Evolutionary conservation across 2,888 invertebrate species (phyloP).

Genomic region (Polietes domitor): DNA sequence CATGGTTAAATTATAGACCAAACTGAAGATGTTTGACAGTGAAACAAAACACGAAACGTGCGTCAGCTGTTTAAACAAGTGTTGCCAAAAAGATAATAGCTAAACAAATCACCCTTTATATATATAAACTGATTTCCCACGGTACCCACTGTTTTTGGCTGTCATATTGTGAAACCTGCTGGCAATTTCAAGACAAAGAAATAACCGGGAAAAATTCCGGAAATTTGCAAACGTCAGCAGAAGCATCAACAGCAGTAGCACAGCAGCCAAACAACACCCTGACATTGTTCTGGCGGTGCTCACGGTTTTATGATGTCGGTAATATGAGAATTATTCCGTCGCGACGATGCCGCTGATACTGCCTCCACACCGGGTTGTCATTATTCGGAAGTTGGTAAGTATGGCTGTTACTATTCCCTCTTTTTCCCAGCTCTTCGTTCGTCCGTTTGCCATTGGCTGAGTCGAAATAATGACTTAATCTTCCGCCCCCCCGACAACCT

Average conservation of each 20-base stretch:
- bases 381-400: too few species aligned
- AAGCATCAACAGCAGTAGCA: not conserved
- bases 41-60: too few species aligned
- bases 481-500: slow-evolving; percentile 18
- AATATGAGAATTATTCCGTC: not conserved
- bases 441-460: slow-evolving; percentile 21
- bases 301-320: not conserved
- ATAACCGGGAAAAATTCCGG: not conserved
- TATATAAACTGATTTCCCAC: too few species aligned
- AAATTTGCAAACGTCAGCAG: not conserved
- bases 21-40: too few species aligned
- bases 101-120: too few species aligned
- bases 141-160: too few species aligned
- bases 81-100: too few species aligned
- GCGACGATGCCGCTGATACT: not conserved
- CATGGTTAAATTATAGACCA: too few species aligned
- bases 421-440: not conserved
- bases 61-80: too few species aligned
- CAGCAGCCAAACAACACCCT: not conserved
- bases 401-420: not conserved
- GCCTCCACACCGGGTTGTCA: not conserved
- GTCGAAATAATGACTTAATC: slow-evolving; percentile 55
- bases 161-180: too few species aligned
- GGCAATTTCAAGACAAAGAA: not conserved
- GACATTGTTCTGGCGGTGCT: not conserved